phyloP scores from a whole-genome alignment of 2,888 invertebrate genomes.

The Nemurella pictetii region DNA sequence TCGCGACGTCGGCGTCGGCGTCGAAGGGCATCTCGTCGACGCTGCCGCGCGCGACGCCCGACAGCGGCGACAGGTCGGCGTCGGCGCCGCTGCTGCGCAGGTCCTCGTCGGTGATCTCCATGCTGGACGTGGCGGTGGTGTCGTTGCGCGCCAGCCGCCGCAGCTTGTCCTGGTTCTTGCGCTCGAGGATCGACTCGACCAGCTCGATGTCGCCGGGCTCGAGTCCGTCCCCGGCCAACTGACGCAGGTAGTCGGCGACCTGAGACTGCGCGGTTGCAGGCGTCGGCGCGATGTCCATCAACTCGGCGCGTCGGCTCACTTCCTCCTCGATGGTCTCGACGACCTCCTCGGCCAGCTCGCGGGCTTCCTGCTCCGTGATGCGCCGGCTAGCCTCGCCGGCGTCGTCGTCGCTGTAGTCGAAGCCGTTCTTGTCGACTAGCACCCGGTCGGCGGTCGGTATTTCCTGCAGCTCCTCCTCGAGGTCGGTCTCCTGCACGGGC shows the following conservation, averaged over 20 bases:
- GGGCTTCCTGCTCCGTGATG: slow-evolving; percentile 56
- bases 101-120: slow-evolving; percentile 66
- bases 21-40: slow-evolving; percentile 51
- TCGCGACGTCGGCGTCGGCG: slow-evolving; percentile 40
- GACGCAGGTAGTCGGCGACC: slow-evolving; percentile 53
- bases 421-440: slow-evolving; percentile 48
- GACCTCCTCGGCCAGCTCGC: slow-evolving; percentile 56
- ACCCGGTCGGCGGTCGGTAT: slow-evolving; percentile 48
- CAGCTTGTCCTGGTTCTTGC: slow-evolving; percentile 53
- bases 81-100: slow-evolving; percentile 70
- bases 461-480: slow-evolving; percentile 50
- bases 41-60: slow-evolving; percentile 61
- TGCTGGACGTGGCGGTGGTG: slow-evolving; percentile 56
- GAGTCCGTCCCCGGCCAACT: slow-evolving; percentile 54
- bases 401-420: slow-evolving; percentile 51
- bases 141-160: slow-evolving; percentile 53
- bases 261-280: slow-evolving; percentile 49
- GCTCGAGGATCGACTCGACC: slow-evolving; percentile 56
- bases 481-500: slow-evolving; percentile 52
- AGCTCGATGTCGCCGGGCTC: slow-evolving; percentile 55
- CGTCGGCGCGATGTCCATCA: slow-evolving; percentile 38
- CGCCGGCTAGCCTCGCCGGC: slow-evolving; percentile 42
- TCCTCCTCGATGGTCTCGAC: slow-evolving; percentile 59
- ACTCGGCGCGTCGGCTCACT: slow-evolving; percentile 52
- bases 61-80: slow-evolving; percentile 66